Evolutionary conservation across 2,888 invertebrate species (phyloP).

Genomic region (Cheilosia urbana): DNA sequence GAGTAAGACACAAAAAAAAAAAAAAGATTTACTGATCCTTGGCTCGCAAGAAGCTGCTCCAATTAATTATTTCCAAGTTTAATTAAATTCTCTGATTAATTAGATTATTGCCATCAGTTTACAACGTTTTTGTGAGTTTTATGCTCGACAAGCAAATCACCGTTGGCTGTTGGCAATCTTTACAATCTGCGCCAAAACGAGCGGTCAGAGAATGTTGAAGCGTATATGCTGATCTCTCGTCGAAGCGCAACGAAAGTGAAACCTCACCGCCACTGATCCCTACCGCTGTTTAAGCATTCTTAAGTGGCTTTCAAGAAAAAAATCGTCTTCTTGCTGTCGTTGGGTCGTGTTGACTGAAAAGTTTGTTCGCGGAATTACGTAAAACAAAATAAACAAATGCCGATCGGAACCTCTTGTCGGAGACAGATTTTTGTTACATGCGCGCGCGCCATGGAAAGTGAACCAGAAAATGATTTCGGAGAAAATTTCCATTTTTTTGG

Average conservation of each 20-base stretch:
- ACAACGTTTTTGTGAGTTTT: conserved; percentile 20
- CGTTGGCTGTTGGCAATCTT: conserved; percentile 11
- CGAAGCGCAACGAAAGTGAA: conserved; percentile 55
- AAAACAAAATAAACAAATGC: conserved; percentile 36
- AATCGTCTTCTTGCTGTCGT: conserved; percentile 14
- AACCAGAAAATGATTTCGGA: conserved; percentile 42
- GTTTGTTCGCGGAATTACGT: conserved; percentile 46
- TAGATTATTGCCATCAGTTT: conserved; percentile 33
- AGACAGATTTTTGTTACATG: conserved; percentile 20
- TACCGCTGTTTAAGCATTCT: conserved; percentile 43
- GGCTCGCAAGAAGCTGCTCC: conserved; percentile 27
- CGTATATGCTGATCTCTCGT: conserved; percentile 9
- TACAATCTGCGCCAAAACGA: conserved; percentile 52
- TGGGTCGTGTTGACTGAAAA: conserved; percentile 29
- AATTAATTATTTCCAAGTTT: conserved; percentile 60
- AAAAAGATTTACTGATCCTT: conserved; percentile 47
- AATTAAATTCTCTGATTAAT: conserved; percentile 68
- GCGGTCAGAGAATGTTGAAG: conserved; percentile 22
- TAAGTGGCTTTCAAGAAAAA: conserved; percentile 38
- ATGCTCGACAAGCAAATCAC: conserved; percentile 41
- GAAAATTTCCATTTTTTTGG: conserved; percentile 13
- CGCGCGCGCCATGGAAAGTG: conserved; percentile 16
- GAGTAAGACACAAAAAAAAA: neutral
- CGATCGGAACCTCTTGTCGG: conserved; percentile 12
- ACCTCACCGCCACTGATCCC: conserved; percentile 30